A percentile compares a stretch with the other conserved stretches of the same genome.
phyloP scores from a whole-genome alignment of 2,797 vertebrate genomes.

The Manis javanica region DNA sequence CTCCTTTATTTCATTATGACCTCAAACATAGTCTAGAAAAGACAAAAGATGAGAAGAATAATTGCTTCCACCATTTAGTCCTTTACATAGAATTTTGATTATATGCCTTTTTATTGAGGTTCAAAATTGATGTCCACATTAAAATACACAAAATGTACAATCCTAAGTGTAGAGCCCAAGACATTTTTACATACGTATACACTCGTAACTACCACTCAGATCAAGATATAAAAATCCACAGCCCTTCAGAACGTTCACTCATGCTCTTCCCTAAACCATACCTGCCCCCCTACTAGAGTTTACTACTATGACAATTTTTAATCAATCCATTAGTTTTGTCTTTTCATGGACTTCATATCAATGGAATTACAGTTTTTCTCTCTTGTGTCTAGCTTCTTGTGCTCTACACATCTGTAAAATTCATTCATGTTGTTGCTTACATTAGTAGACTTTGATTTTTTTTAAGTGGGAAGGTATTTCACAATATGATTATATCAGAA shows the following conservation, averaged over 20 bases:
- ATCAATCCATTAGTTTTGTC: not conserved
- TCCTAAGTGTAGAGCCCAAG: not conserved
- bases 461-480: not conserved
- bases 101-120: not conserved
- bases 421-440: not conserved
- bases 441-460: not conserved
- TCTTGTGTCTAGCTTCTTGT: not conserved
- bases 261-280: not conserved
- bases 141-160: not conserved
- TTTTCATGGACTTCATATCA: not conserved
- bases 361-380: not conserved
- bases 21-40: not conserved
- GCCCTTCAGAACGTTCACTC: not conserved
- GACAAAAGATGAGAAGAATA: not conserved
- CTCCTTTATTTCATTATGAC: not conserved
- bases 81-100: not conserved
- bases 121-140: not conserved
- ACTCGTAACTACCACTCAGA: not conserved
- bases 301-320: not conserved
- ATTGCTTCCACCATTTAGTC: not conserved
- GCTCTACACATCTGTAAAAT: not conserved
- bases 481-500: not conserved
- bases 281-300: not conserved
- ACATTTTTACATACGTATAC: not conserved
- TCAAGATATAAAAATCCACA: not conserved